Evolutionary conservation across 2,113 vertebrate genomes (phyloP), one percentile per base, ranked within the genome.

Genomic region (Guaruba guarouba): DNA sequence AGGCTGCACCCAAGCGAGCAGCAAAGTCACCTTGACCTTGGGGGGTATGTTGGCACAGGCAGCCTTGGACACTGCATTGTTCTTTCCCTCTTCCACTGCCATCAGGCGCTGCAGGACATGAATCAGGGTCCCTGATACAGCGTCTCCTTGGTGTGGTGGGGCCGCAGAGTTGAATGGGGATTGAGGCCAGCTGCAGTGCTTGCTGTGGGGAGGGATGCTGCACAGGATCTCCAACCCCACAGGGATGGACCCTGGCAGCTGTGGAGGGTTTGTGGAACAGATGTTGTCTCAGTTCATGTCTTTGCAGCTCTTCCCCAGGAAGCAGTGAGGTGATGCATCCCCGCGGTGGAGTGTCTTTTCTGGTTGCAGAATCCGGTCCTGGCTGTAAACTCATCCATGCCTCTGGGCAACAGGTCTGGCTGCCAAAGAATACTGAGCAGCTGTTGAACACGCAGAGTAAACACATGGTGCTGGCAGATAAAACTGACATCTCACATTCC

Each of bases 221-320:
- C 5, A 9, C 9, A 7, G 52, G 33, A 71, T 17, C 55, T 48
- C 35, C 33, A 4, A 1, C 51, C 39, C 24, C 13, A 2, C 39
- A 28, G 7, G 33, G 29, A 31, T 1, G 5, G 11, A 3, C 17
- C 28, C 37, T 3, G 62, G 57, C 69, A 71, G 61, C 41, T 0
- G 1, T 1, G 2, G 59, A 44, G 23, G n/a, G 44, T 24, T 43
- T 4, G 2, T 10, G 0, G 27, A 20, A 1, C 31, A 28, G 52
- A 16, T 0, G 4, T 5, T 11, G 52, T 43, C 43, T 73, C 63
- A 22, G 59, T 27, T 37, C 13, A 2, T 44, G 19, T 33, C 25
- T 31, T 0, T 0, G 4, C 35, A 44, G 75, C 82, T 25, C 35
- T 71, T 37, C 48, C 37, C 48, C 14, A 12, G 82, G 85, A 13